A percentile compares a stretch with the other conserved stretches of the same genome.
Evolutionary conservation across 2,113 vertebrate species (phyloP).

Genomic region (Menura novaehollandiae): DNA sequence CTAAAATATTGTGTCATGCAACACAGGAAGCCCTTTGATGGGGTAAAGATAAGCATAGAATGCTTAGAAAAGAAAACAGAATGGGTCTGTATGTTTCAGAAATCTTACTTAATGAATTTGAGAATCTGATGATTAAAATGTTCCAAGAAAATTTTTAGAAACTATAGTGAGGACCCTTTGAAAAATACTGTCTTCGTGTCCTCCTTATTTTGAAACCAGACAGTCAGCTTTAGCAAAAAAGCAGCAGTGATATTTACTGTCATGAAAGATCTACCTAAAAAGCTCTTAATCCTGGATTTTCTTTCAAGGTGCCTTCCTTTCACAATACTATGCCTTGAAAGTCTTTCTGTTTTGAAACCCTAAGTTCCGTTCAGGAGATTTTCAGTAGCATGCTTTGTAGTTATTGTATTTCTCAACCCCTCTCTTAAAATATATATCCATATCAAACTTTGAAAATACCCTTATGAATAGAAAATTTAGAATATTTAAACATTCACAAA

Average conservation of each 20-base stretch:
- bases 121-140: background rate
- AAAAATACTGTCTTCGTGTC: background rate
- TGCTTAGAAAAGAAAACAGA: background rate
- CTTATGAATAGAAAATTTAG: background rate
- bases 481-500: conserved; percentile 17
- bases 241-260: background rate
- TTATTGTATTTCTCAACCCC: background rate
- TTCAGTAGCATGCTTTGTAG: background rate
- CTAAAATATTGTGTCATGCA: background rate
- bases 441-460: background rate
- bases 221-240: background rate
- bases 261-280: background rate
- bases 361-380: background rate
- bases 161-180: background rate
- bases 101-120: background rate
- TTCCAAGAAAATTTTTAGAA: background rate
- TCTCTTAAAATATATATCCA: background rate
- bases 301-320: background rate
- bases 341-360: background rate
- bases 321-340: background rate
- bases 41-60: background rate
- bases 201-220: background rate
- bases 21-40: background rate
- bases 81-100: background rate
- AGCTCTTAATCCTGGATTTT: background rate